These are phyloP conservation scores for Luscinia luscinia DNA, from an alignment of 2,797 vertebrate species.

Conservation along the genomic window DNA sequence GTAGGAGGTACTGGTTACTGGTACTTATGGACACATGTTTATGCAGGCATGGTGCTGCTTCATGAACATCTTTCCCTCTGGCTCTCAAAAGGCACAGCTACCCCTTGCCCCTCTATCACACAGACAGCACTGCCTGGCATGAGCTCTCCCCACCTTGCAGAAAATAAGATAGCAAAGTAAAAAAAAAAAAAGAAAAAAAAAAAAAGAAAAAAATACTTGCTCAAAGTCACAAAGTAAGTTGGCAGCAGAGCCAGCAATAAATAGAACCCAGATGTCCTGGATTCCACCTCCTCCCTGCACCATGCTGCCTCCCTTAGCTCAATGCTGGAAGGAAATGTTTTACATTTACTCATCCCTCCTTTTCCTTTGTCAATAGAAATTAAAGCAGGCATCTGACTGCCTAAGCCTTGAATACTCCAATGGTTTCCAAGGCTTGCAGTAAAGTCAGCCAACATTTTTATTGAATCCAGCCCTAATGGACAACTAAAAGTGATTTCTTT, in stretches of 20 bases:
- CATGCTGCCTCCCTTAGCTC: conserved; percentile 54
- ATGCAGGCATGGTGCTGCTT: not conserved
- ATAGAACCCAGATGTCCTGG: conserved; percentile 56
- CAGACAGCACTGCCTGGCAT: not conserved
- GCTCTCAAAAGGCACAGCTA: not conserved
- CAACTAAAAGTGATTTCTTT: conserved; percentile 18
- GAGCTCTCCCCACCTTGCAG: not conserved
- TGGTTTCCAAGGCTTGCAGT: conserved; percentile 55
- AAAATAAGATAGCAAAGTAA: not conserved
- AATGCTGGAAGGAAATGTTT: conserved; percentile 64
- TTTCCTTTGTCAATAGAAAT: conserved; percentile 68
- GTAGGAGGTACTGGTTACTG: not conserved
- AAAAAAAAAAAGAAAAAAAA: not conserved
- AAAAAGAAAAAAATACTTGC: not conserved
- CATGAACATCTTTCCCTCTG: not conserved
- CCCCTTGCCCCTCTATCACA: not conserved
- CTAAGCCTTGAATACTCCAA: conserved; percentile 25
- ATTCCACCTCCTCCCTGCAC: conserved; percentile 39
- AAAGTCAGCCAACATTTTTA: conserved; percentile 57
- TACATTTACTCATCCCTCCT: conserved; percentile 66
- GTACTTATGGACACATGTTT: not conserved
- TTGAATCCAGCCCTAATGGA: conserved; percentile 60
- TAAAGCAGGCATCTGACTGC: conserved; percentile 64
- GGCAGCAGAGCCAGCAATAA: conserved; percentile 32
- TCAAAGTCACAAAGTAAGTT: conserved; percentile 25